Conservation (phyloP, 2,797 vertebrate species). For the Diplodus puntazzo region DNA sequence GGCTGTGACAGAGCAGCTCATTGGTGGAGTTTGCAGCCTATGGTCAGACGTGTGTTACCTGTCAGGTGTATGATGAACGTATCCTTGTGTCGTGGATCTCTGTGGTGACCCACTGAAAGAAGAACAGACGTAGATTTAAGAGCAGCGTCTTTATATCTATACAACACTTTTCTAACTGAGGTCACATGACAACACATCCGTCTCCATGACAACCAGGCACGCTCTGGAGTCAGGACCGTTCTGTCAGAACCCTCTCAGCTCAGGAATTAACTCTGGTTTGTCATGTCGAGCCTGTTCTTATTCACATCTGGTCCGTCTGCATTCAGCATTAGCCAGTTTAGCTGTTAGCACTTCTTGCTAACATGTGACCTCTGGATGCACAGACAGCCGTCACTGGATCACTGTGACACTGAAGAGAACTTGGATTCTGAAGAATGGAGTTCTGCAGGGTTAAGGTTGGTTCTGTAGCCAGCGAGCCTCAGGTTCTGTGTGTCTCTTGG, state of each 20-base stretch:
- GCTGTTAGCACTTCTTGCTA: not conserved
- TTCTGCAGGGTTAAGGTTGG: no score
- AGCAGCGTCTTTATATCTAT: not conserved
- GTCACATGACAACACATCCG: no score
- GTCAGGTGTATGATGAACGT: constrained; percentile 94
- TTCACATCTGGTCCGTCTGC: not conserved
- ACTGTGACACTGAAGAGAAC: no score
- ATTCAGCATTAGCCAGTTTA: not conserved
- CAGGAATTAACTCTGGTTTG: not conserved
- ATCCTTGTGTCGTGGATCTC: constrained; percentile 92
- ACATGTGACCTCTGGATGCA: no score
- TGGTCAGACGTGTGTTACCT: constrained; percentile 77
- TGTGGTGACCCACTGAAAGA: constrained; percentile 80
- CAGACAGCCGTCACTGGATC: not conserved
- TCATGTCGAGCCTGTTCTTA: not conserved
- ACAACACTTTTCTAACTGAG: not conserved
- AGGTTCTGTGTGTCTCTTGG: not conserved
- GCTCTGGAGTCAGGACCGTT: no score
- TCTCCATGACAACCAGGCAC: no score
- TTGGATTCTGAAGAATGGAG: no score
- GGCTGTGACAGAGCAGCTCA: constrained; percentile 4
- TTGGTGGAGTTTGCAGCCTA: no score
- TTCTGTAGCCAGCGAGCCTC: no score
- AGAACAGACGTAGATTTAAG: not conserved
- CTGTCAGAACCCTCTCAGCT: no score